Evolutionary conservation across 2,797 vertebrate species (phyloP), one percentile per base, ranked within the genome.

Genomic region (Pyrrhura leucotis): DNA sequence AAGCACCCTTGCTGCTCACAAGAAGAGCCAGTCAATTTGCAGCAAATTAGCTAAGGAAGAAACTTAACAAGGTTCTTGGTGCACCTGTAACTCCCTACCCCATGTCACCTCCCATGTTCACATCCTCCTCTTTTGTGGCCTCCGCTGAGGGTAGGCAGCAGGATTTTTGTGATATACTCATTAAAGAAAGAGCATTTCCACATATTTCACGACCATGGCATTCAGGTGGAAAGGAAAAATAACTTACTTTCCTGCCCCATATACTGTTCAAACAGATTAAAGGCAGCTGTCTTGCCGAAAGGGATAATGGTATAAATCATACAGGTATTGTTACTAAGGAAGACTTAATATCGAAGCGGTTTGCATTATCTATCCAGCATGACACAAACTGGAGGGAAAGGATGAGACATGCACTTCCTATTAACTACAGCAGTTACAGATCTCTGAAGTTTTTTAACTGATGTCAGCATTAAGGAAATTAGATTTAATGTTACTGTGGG

Each of bases 381-480:
- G 50, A 62, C n/a, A 50, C 18, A 54, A 54, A 23, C 53, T 79
- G 72, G 31, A 81, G 54, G 54, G 11, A 67, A 69, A 42, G 58
- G n/a, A n/a, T 72, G 80, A 80, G 47, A 58, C 17, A 5, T 16
- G 22, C 14, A 5, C 20, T 69, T 81, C 59, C 40, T 54, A 48
- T 56, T 75, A 82, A 84, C 69, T 59, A 33, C 45, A 84, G 50
- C 44, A 89, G n/a, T 75, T 85, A 66, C 37, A 79, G 69, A 45
- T 67, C 82, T 84, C 74, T 59, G 19, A 83, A 93, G 54, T 80
- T 96, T 92, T 89, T 82, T 19, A 88, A 90, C 54, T 81, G 63
- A 76, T 85, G 66, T 91, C 40, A 92, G 40, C 40, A 53, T 74
- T 85, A 91, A 61, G 59, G 50, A 88, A 95, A 62, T 65, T 6